phyloP scores from a whole-genome alignment of 2,888 invertebrate species.

The Timandra comae region DNA sequence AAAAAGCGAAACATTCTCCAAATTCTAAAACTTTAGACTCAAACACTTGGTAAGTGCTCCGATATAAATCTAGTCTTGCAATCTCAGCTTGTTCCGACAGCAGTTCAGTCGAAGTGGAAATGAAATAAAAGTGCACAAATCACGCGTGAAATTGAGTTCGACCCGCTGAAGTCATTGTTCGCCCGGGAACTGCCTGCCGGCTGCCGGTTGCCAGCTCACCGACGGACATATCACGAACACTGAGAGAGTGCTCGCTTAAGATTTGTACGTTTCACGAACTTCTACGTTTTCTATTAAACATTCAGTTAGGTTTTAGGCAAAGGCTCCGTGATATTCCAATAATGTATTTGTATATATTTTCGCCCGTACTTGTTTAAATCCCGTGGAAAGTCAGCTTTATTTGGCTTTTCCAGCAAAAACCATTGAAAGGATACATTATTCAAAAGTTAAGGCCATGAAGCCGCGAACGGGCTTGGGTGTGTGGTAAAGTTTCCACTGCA shows the following conservation, averaged over 20 bases:
- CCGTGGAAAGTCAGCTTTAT: constrained; percentile 21
- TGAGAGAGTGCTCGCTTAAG: constrained; percentile 12
- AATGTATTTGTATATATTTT: too few relatives aligned
- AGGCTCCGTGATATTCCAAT: constrained; percentile 2
- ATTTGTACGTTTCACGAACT: constrained; percentile 7
- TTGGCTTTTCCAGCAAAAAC: constrained; percentile 46
- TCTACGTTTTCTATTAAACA: constrained; percentile 6
- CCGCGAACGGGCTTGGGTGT: constrained; percentile 41
- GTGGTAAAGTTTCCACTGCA: constrained; percentile 55
- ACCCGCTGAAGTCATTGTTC: constrained; percentile 58
- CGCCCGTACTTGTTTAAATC: constrained; percentile 30
- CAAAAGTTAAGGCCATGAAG: constrained; percentile 44
- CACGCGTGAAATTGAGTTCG: constrained; percentile 74
- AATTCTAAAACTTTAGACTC: constrained; percentile 13
- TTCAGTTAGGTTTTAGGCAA: constrained; percentile 1
- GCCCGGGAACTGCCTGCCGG: constrained; percentile 44
- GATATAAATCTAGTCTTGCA: constrained; percentile 23
- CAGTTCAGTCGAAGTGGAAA: constrained; percentile 48
- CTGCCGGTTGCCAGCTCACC: constrained; percentile 18
- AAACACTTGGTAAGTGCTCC: constrained; percentile 17
- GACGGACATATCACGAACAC: constrained; percentile 25
- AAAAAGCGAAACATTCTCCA: constrained; percentile 12
- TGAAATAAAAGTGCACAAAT: constrained; percentile 69
- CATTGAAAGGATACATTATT: constrained; percentile 56
- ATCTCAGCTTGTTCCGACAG: constrained; percentile 33